Base-by-base conservation (phyloP, 2,113 vertebrate species). In the Chunga burmeisteri region DNA sequence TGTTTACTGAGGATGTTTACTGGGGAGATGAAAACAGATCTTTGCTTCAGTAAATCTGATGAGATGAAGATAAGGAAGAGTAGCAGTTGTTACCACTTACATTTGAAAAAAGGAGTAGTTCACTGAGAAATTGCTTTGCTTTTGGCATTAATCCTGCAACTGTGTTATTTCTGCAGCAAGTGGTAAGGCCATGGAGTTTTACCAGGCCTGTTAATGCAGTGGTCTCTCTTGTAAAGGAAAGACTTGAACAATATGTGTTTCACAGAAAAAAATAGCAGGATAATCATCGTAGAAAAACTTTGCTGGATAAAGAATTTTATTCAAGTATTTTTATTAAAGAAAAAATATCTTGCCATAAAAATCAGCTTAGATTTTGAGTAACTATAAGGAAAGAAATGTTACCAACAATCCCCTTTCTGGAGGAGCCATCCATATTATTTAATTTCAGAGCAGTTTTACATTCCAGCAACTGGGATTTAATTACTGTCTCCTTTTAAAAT, bases 401-500 rank as follows among this genome's bases (percentile, higher is more conserved):
- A 46, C 55, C 38, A 84, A 19, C 38, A 3, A 73, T 67, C 17
- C 8, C 2, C n/a, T 66, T 89, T 47, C 68, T 63, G 59, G 65
- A 87, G 50, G 34, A 93, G 14, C 17, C 30, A 65, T 47, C 32
- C 3, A 0, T 49, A 75, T 59, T 84, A 32, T 75, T 96, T 86
- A 34, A 67, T 89, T 79, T 86, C 77, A 87, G 81, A 79, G 77
- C 36, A 87, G 21, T 94, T 91, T 75, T 89, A 82, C 34, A 7
- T 87, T 71, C 56, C 78, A 94, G 70, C 81, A 72, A 66, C 40
- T 21, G 56, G 40, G 66, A 72, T 89, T 93, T 90, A 96, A 96
- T 96, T 91, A 61, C 38, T 61, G 16, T 73, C 73, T 95, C 36
- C 49, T 91, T 89, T 93, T 82, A 52, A 79, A 87, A 84, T 93